A percentile compares a stretch with the other conserved stretches of the same genome.
phyloP scores from a whole-genome alignment of 2,888 invertebrate genomes.

The Polydesmus complanatus region DNA sequence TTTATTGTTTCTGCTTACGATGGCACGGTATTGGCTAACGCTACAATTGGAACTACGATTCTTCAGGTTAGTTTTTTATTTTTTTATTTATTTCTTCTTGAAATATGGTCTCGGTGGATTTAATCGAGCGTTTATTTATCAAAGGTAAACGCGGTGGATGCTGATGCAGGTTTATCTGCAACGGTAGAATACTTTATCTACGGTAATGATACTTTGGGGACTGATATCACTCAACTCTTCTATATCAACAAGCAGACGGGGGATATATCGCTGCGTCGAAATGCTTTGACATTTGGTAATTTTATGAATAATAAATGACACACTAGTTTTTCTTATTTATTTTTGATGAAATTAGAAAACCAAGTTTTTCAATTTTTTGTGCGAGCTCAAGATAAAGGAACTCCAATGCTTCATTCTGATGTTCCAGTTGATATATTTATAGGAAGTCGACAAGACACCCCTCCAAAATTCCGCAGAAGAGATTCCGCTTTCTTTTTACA shows the following conservation, averaged over 20 bases:
- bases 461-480: conserved; percentile 59
- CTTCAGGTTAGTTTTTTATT: conserved; percentile 25
- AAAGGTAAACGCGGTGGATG: conserved; percentile 56
- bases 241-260: conserved; percentile 60
- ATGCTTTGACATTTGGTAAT: conserved; percentile 17
- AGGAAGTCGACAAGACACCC: conserved; percentile 50
- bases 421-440: conserved; percentile 69
- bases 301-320: background rate
- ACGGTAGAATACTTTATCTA: conserved; percentile 62
- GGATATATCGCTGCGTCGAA: conserved; percentile 44
- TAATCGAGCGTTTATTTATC: conserved; percentile 20
- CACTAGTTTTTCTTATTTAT: background rate
- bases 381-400: conserved; percentile 69
- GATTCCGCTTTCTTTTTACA: conserved; percentile 64
- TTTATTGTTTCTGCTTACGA: conserved; percentile 42
- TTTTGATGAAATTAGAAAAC: conserved; percentile 43
- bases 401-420: conserved; percentile 52
- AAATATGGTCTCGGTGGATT: too few species aligned
- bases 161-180: conserved; percentile 58
- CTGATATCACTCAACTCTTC: conserved; percentile 52
- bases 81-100: too few species aligned
- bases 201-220: conserved; percentile 41
- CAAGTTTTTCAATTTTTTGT: conserved; percentile 78
- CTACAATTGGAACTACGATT: conserved; percentile 28
- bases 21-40: conserved; percentile 31